Evolutionary conservation across 2,797 vertebrate species (phyloP).

Genomic region (Cossypha heuglini): DNA sequence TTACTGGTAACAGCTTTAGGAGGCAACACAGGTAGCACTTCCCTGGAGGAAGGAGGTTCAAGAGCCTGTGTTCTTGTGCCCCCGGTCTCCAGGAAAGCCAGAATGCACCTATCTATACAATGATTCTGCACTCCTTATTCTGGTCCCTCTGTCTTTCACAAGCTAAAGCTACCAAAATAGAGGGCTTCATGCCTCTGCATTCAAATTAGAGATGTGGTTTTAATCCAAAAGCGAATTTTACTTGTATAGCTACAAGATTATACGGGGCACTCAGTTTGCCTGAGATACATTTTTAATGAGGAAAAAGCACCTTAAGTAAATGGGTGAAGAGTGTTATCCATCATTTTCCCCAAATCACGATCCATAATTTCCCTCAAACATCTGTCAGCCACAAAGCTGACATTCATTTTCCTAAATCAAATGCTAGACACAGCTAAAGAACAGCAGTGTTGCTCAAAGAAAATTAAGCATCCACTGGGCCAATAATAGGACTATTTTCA

Average conservation of each 20-base stretch:
- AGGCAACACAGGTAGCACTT: background rate
- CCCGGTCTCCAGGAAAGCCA: background rate
- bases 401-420: background rate
- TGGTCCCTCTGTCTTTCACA: background rate
- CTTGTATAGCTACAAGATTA: background rate
- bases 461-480: background rate
- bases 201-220: background rate
- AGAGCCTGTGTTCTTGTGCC: fast-evolving
- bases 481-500: background rate
- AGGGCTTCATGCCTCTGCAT: background rate
- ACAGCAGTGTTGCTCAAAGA: background rate
- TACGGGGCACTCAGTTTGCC: fast-evolving
- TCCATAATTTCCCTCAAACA: background rate
- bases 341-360: background rate
- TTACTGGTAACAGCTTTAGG: background rate
- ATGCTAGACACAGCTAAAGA: background rate
- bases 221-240: background rate
- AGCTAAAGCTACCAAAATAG: background rate
- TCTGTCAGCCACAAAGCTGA: background rate
- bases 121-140: background rate
- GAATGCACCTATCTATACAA: background rate
- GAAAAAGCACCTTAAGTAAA: background rate
- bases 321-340: background rate
- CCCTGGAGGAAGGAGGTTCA: background rate
- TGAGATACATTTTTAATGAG: background rate